phyloP scores from a whole-genome alignment of 2,113 vertebrate species.

The Ranitomeya variabilis region DNA sequence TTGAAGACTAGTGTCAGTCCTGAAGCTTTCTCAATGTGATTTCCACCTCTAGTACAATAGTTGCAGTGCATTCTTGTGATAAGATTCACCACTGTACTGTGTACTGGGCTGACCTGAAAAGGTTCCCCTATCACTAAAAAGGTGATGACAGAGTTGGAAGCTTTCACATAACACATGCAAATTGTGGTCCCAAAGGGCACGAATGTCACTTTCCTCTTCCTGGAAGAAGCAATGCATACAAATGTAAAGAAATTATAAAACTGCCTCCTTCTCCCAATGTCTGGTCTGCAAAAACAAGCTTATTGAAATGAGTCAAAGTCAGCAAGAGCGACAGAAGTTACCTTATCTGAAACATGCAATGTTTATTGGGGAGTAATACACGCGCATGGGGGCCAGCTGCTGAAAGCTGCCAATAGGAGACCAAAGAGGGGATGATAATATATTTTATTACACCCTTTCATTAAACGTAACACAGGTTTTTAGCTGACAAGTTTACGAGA shows the following conservation, averaged over 20 bases:
- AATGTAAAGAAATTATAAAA: neutral
- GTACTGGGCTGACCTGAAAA: neutral
- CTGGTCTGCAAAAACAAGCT: neutral
- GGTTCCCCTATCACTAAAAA: neutral
- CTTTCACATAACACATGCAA: neutral
- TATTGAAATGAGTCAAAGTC: neutral
- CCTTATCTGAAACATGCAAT: neutral
- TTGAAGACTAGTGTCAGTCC: neutral
- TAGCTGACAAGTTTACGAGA: too few relatives aligned
- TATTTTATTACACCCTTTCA: too few relatives aligned
- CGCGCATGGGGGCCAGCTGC: neutral
- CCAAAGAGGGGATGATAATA: too few relatives aligned
- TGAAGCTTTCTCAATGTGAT: neutral
- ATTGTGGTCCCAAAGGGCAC: neutral
- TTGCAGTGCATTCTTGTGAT: neutral
- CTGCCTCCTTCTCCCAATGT: neutral
- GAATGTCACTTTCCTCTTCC: neutral
- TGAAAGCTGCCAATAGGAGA: neutral
- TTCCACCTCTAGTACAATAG: neutral
- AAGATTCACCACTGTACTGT: neutral
- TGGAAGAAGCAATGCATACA: neutral
- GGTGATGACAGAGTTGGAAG: neutral
- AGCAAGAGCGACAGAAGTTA: neutral
- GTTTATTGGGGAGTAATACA: neutral
- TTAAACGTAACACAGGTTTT: too few relatives aligned